Evolutionary conservation across 2,113 vertebrate genomes (phyloP).

Genomic region (Apaloderma vittatum): DNA sequence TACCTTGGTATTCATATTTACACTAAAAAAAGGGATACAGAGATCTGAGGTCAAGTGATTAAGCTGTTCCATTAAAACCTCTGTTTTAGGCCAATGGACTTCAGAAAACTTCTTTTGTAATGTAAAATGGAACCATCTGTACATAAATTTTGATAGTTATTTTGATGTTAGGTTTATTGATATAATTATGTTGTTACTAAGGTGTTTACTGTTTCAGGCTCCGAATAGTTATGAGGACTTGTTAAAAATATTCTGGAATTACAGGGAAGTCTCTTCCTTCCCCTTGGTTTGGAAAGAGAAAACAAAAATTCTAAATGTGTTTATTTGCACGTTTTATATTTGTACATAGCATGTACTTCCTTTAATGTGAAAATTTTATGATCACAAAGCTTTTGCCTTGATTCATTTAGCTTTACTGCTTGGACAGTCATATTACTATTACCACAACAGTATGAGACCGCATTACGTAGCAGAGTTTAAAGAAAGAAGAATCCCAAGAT

Average conservation of each 20-base stretch:
- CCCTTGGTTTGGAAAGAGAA: neutral
- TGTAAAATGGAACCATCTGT: conserved; percentile 31
- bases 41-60: conserved; percentile 1
- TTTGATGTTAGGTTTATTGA: conserved; percentile 48
- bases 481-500: neutral
- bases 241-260: neutral
- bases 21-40: neutral
- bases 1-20: neutral
- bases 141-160: neutral
- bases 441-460: neutral
- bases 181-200: conserved; percentile 7
- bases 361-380: conserved; percentile 9
- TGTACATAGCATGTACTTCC: neutral
- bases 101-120: neutral
- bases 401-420: neutral
- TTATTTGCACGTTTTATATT: neutral
- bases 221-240: neutral
- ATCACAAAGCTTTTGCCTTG: neutral
- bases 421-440: neutral
- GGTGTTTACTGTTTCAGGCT: conserved; percentile 13
- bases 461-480: neutral
- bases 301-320: neutral
- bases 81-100: neutral
- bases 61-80: neutral
- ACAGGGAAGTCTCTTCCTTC: neutral